Conservation (phyloP, 2,113 vertebrate species). For the Ardeotis arabs region DNA sequence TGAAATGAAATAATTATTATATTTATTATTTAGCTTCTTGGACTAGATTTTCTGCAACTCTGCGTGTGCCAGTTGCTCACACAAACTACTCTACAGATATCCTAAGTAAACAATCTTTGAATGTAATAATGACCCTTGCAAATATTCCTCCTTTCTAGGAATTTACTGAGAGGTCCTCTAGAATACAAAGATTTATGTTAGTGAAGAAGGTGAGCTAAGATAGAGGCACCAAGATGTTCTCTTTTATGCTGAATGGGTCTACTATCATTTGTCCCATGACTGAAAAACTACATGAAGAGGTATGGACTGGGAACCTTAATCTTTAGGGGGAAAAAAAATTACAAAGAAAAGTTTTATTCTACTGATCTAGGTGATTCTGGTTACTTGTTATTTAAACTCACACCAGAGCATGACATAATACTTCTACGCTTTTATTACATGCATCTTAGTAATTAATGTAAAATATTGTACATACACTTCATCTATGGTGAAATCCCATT, state of each 20-base stretch:
- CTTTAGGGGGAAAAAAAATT: neutral
- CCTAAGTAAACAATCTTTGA: neutral
- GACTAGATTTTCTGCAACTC: neutral
- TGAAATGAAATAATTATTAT: neutral
- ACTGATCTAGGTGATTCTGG: neutral
- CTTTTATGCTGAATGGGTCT: neutral
- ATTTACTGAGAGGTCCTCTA: neutral
- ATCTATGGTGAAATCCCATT: slow-evolving; percentile 56
- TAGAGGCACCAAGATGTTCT: neutral
- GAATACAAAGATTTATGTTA: neutral
- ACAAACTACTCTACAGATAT: neutral
- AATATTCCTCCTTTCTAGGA: neutral
- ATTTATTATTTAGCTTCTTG: neutral
- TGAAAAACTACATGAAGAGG: neutral
- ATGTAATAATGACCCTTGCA: neutral
- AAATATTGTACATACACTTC: slow-evolving; percentile 48
- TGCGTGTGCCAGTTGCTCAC: neutral
- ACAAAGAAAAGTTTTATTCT: slow-evolving; percentile 1
- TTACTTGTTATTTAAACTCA: slow-evolving; percentile 50
- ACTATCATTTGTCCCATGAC: neutral
- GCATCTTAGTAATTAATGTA: slow-evolving; percentile 40
- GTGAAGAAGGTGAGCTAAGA: neutral
- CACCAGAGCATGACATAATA: neutral
- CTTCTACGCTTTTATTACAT: slow-evolving; percentile 10
- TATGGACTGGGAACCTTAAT: neutral